Percentiles rank a stretch among this genome's conserved stretches.
Conservation (phyloP, 2,888 invertebrate species). For the Callyntrura guangdongensis region DNA sequence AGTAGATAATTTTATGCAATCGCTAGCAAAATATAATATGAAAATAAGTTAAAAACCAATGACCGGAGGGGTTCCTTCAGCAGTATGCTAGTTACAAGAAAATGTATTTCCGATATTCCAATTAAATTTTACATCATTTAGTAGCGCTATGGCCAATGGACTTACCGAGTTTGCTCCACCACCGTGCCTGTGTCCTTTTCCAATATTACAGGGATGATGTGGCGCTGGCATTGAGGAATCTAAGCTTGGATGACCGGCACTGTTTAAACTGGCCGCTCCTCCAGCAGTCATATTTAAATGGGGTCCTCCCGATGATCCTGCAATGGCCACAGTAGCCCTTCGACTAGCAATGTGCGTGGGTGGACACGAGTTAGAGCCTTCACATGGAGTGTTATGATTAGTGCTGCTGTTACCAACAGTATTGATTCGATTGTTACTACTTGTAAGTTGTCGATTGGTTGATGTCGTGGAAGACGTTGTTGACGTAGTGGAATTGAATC, state of each 20-base stretch:
- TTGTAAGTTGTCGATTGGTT: conserved; percentile 42
- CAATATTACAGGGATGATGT: conserved; percentile 57
- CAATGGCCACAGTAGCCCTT: conserved; percentile 72
- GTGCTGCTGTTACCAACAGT: conserved; percentile 17
- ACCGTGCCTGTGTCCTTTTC: conserved; percentile 59
- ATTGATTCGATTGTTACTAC: conserved; percentile 49
- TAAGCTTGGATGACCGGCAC: conserved; percentile 80
- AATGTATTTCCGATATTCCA: too few relatives aligned
- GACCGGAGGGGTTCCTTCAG: not conserved
- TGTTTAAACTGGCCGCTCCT: conserved; percentile 20
- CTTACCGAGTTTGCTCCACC: conserved; percentile 62
- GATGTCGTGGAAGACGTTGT: not conserved
- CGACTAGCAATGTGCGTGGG: conserved; percentile 57
- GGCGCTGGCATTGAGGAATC: conserved; percentile 76
- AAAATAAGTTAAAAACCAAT: not conserved
- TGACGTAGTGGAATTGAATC: not conserved
- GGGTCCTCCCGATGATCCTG: conserved; percentile 51
- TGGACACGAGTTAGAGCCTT: conserved; percentile 54
- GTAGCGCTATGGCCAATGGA: not conserved
- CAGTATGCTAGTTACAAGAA: too few relatives aligned
- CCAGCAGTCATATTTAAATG: not conserved
- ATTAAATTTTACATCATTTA: too few relatives aligned
- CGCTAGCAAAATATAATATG: not conserved
- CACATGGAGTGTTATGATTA: conserved; percentile 46
- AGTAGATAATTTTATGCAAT: not conserved